These are phyloP conservation scores for Delphinus delphis DNA, from an alignment of 2,113 vertebrate species.

Conservation along the genomic window DNA sequence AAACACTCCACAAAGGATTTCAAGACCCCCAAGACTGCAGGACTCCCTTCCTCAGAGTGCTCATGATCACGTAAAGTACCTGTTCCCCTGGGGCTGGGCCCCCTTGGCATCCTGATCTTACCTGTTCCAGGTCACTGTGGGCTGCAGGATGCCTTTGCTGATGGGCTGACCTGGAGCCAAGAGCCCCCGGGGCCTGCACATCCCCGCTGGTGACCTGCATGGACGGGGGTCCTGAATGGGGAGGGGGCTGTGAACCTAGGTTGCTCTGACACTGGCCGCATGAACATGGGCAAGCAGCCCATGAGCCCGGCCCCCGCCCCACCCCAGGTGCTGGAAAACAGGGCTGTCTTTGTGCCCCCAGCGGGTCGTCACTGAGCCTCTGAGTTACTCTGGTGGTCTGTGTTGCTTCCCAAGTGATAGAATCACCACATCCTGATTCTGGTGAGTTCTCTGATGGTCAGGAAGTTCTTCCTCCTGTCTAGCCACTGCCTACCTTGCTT, in stretches of 20 bases:
- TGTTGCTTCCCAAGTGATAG: background rate
- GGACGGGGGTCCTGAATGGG: constrained; percentile 85
- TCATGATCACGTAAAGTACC: background rate
- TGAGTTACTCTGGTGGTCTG: background rate
- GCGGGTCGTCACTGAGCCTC: too few species aligned
- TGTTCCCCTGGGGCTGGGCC: background rate
- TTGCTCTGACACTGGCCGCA: background rate
- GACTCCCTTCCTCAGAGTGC: too few species aligned
- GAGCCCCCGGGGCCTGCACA: constrained; percentile 83
- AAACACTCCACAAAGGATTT: background rate
- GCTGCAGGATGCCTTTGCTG: constrained; percentile 87
- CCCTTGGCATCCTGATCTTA: constrained; percentile 55
- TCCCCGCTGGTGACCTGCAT: constrained; percentile 90
- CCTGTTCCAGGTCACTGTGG: constrained; percentile 88
- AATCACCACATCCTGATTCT: background rate
- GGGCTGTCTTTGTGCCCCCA: background rate
- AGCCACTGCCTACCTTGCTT: background rate
- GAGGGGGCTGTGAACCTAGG: too few species aligned
- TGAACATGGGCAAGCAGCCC: background rate
- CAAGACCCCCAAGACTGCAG: too few species aligned
- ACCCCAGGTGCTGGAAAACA: background rate
- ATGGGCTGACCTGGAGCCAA: constrained; percentile 85
- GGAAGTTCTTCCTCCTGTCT: background rate
- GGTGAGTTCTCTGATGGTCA: background rate
- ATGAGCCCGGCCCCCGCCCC: background rate